Evolutionary conservation across 2,797 vertebrate species (phyloP).

Genomic region (Epinephelus coioides): DNA sequence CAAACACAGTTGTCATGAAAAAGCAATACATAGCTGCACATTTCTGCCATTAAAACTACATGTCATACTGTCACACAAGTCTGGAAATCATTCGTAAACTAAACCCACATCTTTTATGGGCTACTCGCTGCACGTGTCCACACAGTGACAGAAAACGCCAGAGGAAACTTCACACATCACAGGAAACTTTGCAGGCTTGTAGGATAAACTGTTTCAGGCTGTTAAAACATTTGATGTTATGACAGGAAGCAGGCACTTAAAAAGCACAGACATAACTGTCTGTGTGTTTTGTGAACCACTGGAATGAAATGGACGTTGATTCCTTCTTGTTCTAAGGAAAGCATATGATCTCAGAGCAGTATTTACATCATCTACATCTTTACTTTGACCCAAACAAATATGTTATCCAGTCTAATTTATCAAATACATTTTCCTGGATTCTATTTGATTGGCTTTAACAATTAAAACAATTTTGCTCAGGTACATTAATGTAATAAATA

Average conservation of each 20-base stretch:
- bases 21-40: conserved; percentile 14
- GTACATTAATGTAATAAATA: neutral
- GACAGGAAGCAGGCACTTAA: conserved; percentile 62
- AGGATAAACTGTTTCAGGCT: conserved; percentile 62
- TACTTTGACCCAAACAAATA: conserved; percentile 4
- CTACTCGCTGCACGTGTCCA: conserved; percentile 51
- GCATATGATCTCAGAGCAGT: conserved; percentile 33
- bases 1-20: conserved; percentile 15
- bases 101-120: conserved; percentile 36
- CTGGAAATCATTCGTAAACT: conserved; percentile 34
- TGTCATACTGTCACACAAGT: conserved; percentile 44
- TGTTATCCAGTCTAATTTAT: neutral
- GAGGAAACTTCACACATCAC: conserved; percentile 58
- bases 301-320: conserved; percentile 42
- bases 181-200: conserved; percentile 57
- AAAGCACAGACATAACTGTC: conserved; percentile 37
- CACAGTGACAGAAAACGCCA: conserved; percentile 28
- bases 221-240: conserved; percentile 69
- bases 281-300: conserved; percentile 42
- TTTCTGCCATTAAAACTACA: conserved; percentile 36
- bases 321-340: conserved; percentile 42
- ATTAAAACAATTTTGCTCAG: neutral
- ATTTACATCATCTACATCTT: conserved; percentile 30
- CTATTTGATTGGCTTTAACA: neutral
- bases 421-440: conserved; percentile 7